Base-by-base conservation (phyloP, 2,888 invertebrate species). In the Chloromyia formosa region DNA sequence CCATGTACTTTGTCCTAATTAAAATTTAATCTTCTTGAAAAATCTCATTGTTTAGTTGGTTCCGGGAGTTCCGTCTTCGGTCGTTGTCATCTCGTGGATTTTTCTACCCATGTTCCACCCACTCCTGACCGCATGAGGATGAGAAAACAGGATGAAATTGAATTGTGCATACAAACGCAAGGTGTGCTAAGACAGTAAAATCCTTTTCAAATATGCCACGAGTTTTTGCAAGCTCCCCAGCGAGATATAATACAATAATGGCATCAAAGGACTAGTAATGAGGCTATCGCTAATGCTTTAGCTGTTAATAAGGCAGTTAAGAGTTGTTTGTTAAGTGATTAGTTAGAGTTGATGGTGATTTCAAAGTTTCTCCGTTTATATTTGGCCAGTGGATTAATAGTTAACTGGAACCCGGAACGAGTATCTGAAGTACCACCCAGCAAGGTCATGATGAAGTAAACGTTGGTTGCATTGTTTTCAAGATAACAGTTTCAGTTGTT, bases 21-120 rank as follows among this genome's bases (percentile, higher is more conserved):
- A 78, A 78, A 78, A 77, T 78, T 78, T 78, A 78, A 78, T 78
- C 77, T 77, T 75, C 72, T 75, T 75, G 72, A 75, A 64, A 74
- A 76, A 78, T 74, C 74, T 74, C 40, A 64, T 74, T 74, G 74
- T 74, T 64, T 23, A 27, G 22, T 53, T 73, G 16, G 40, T 69
- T 35, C 69, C 27, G 27, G 27, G 27, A 35, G 27, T 35, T 35
- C 18, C 53, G 12, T 12, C 20, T 56, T 69, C 45, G 23, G n/a
- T 58, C 22, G 49, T 58, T 40, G 71, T 40, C 56, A 45, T 14
- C 27, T 35, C 40, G 35, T 18, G 22, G 22, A 3, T 56, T n/a
- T 10, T 56, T 64, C 20, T n/a, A 18, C 27, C 27, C 27, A 35
- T 35, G 27, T 35, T 35, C 45, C 66, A 49, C 49, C 12, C 7